phyloP scores from a whole-genome alignment of 2,888 invertebrate genomes.

The Dermolepida albohirtum region DNA sequence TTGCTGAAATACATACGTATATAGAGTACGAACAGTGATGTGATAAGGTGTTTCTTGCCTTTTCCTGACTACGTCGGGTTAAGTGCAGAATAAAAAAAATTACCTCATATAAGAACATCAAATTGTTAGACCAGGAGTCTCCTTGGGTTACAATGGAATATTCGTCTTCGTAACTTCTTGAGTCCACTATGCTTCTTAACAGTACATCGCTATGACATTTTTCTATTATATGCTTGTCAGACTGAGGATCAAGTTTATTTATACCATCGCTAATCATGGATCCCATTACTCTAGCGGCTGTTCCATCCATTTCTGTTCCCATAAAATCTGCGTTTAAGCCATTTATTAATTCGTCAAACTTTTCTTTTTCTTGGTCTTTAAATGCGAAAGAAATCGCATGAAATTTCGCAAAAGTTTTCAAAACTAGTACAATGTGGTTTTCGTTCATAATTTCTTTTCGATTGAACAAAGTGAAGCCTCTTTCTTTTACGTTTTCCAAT shows the following conservation, averaged over 20 bases:
- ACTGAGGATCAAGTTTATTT: not conserved
- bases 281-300: not conserved
- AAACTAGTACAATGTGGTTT: constrained; percentile 58
- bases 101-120: constrained; percentile 51
- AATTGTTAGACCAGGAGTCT: constrained; percentile 55
- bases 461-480: constrained; percentile 59
- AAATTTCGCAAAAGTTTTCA: constrained; percentile 64
- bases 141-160: constrained; percentile 51
- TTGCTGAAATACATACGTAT: too few species aligned
- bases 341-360: constrained; percentile 60
- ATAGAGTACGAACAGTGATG: too few species aligned
- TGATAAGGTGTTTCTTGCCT: too few species aligned
- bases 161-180: constrained; percentile 25
- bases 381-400: constrained; percentile 73
- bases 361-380: constrained; percentile 67
- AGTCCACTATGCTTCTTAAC: too few species aligned
- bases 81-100: not conserved
- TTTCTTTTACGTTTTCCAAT: constrained; percentile 59
- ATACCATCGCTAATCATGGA: not conserved
- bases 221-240: not conserved
- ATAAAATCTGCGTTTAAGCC: too few species aligned
- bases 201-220: not conserved
- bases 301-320: too few species aligned
- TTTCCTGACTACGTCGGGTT: too few species aligned
- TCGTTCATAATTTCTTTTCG: constrained; percentile 62